Evolutionary conservation across 2,113 vertebrate genomes (phyloP).

Genomic region (Zapornia atra): DNA sequence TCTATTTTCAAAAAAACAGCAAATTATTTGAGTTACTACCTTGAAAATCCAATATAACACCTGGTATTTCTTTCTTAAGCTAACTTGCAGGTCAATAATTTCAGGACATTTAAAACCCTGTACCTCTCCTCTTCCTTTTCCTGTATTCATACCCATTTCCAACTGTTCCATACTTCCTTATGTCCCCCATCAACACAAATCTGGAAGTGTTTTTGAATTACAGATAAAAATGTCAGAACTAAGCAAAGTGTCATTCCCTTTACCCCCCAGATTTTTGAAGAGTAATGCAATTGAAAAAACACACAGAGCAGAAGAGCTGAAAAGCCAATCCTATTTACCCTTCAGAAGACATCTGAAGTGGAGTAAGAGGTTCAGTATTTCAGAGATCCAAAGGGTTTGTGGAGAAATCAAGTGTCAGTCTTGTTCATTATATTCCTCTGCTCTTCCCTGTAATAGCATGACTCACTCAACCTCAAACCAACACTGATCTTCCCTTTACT

Average conservation of each 20-base stretch:
- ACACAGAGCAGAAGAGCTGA: not conserved
- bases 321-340: not conserved
- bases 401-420: not conserved
- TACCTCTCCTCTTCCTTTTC: not conserved
- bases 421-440: not conserved
- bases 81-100: not conserved
- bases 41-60: not conserved
- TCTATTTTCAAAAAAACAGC: constrained; percentile 3
- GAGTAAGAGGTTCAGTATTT: not conserved
- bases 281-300: not conserved
- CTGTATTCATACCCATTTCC: not conserved
- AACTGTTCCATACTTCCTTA: not conserved
- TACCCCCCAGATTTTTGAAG: not conserved
- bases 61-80: not conserved
- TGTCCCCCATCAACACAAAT: not conserved
- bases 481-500: not conserved
- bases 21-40: not conserved
- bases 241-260: not conserved
- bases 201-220: not conserved
- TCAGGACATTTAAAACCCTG: not conserved
- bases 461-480: not conserved
- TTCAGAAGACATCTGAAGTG: not conserved
- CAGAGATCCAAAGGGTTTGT: not conserved
- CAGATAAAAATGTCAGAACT: not conserved
- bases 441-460: not conserved